Conservation (phyloP, 2,797 vertebrate species). For the Protosalanx chinensis region DNA sequence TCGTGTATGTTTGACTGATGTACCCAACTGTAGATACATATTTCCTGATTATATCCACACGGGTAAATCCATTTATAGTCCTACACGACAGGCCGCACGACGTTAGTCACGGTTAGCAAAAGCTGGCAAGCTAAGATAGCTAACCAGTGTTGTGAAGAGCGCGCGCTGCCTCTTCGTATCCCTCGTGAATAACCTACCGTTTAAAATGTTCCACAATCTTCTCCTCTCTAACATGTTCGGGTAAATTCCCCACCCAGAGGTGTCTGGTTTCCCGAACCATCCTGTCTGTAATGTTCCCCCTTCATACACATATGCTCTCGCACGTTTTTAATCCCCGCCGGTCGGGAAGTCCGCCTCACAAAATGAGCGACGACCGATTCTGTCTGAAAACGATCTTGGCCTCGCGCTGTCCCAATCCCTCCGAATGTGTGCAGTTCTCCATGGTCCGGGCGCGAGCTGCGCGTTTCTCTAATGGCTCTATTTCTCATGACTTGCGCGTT, state of each 20-base stretch:
- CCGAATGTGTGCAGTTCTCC: conserved; percentile 34
- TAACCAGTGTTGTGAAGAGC: conserved; percentile 44
- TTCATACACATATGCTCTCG: conserved; percentile 73
- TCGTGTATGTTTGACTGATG: neutral
- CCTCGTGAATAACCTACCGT: conserved; percentile 85
- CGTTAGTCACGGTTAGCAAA: neutral
- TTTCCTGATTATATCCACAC: neutral
- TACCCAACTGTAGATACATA: neutral
- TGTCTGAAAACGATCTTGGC: conserved; percentile 56
- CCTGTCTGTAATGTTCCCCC: conserved; percentile 71
- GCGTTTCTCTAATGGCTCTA: conserved; percentile 45
- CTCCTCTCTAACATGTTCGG: conserved; percentile 98
- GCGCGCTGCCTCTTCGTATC: conserved; percentile 43
- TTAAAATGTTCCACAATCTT: conserved; percentile 99
- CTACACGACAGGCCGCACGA: neutral
- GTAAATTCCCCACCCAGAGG: conserved; percentile 99
- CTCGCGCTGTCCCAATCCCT: conserved; percentile 34
- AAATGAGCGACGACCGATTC: conserved; percentile 69
- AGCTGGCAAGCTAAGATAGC: conserved; percentile 27
- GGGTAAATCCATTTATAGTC: neutral
- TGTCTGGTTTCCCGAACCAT: conserved; percentile 99
- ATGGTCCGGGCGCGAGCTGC: conserved; percentile 53
- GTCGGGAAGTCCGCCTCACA: conserved; percentile 69
- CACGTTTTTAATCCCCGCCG: conserved; percentile 70
- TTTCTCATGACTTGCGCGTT: conserved; percentile 47